Base-by-base conservation (phyloP, 2,113 vertebrate genomes). In the Pseudorasbora parva region DNA sequence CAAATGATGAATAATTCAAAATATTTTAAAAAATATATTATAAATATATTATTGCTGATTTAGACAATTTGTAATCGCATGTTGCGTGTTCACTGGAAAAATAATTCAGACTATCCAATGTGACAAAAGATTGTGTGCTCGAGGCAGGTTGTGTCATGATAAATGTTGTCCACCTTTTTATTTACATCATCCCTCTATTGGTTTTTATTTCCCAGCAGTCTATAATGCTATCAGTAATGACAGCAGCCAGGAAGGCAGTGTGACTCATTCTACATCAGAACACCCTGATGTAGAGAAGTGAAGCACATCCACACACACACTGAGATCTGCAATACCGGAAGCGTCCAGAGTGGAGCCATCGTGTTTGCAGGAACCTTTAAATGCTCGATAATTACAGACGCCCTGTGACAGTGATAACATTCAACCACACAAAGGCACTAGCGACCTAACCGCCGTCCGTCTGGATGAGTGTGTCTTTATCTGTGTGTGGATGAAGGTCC, bases 381-480 rank as follows among this genome's bases (percentile, higher is more conserved):
- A 62, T 41, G 68, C 17, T 51, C 56, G 51, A 23, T 73, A 84
- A 86, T 86, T 80, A 37, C 73, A 57, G 66, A 41, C 80, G 41
- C 19, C 59, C 68, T 81, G 82, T 73, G 82, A 41, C 15, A 71
- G 71, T 66, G 86, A 87, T 89, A 89, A 85, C 88, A 87, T 84
- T 89, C 49, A 86, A 33, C 68, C 37, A 33, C 78, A 89, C 81
- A 84, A 89, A 82, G 68, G 79, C 78, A 30, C 54, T 43, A 78
- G 82, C 12, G 43, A 49, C 80, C 69, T 41, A 41, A 66, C 56
- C 68, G 75, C 17, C 56, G 30, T 59, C 17, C 25, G 19, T 59
- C 74, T 78, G 60, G 25, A 60, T 74, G 83, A 68, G 74, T 62
- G 57, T 62, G 37, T 62, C 71, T 57, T 57, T 33, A 45, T 77